Base-by-base conservation (phyloP, 2,888 invertebrate genomes). In the Tetropium fuscum region DNA sequence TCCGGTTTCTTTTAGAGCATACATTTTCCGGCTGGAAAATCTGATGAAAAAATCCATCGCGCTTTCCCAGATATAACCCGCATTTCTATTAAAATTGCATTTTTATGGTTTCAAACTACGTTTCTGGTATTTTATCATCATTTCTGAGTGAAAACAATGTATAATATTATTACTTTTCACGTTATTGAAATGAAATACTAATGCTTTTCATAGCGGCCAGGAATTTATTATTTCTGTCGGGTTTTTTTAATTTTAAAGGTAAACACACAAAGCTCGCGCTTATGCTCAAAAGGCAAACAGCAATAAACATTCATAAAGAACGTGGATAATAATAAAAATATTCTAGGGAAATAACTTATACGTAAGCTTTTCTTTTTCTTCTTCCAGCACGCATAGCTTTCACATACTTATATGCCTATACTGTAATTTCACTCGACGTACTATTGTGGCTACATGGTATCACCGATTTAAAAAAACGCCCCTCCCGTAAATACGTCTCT, bases 91-190 rank as follows among this genome's bases (percentile, higher is more conserved):
- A 76, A 76, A 74, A 76, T 76, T 76, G 75, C 72, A 74, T 75
- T 76, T 76, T 76, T 75, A 75, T 74, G 73, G 73, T 73, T 71
- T 71, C 62, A 69, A 75, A 72, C 68, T 76, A 74, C 74, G 75
- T 74, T 75, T 74, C 74, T 74, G 74, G 74, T 73, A 73, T 76
- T 75, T 74, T 75, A 76, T 75, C 74, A 75, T 74, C 74, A 74
- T 75, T 76, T 75, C 74, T 74, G 73, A 68, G 70, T 71, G 77
- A 74, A 76, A 77, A 77, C 77, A 77, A 76, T 76, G 77, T 76
- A n/a, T n/a, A 77, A 76, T 76, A 74, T 74, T 76, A 75, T 76
- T 76, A 72, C 75, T 72, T 70, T 71, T 71, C 68, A 66, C 71
- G 69, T 69, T 71, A 74, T 74, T 70, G 74, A 73, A 76, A 74